These are phyloP conservation scores for Podarcis siculus DNA, from an alignment of 2,797 vertebrate species.

Conservation along the genomic window DNA sequence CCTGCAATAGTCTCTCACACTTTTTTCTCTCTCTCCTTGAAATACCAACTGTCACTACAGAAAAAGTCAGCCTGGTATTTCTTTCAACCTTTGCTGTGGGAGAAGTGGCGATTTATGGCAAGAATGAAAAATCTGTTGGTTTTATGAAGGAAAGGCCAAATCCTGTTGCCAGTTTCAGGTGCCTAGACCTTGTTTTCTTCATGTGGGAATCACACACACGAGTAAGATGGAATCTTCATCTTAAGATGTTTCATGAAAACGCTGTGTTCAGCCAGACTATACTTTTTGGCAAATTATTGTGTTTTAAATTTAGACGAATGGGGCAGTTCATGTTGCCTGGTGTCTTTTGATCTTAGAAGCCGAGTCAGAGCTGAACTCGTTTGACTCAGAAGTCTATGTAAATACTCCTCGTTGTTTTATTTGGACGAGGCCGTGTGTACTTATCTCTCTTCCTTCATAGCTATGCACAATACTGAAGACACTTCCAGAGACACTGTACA, in stretches of 20 bases:
- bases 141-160: neutral
- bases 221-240: accelerated
- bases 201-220: neutral
- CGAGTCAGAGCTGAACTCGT: conserved; percentile 38
- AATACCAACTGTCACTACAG: too few relatives aligned
- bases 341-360: conserved; percentile 43
- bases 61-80: too few relatives aligned
- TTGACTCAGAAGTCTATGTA: neutral
- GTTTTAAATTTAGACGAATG: conserved; percentile 40
- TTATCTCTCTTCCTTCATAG: conserved; percentile 53
- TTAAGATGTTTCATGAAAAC: conserved; percentile 22
- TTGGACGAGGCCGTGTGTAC: conserved; percentile 34
- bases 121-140: neutral
- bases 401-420: conserved; percentile 42
- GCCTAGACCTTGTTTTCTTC: neutral
- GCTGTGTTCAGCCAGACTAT: neutral
- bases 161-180: neutral
- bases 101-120: neutral
- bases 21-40: too few relatives aligned
- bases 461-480: conserved; percentile 13
- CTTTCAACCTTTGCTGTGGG: neutral
- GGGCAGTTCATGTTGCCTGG: neutral
- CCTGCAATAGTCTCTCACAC: neutral
- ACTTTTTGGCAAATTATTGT: conserved; percentile 41
- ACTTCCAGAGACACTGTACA: conserved; percentile 46